Conservation (phyloP, 2,797 vertebrate genomes). For the Cryptoprocta ferox region DNA sequence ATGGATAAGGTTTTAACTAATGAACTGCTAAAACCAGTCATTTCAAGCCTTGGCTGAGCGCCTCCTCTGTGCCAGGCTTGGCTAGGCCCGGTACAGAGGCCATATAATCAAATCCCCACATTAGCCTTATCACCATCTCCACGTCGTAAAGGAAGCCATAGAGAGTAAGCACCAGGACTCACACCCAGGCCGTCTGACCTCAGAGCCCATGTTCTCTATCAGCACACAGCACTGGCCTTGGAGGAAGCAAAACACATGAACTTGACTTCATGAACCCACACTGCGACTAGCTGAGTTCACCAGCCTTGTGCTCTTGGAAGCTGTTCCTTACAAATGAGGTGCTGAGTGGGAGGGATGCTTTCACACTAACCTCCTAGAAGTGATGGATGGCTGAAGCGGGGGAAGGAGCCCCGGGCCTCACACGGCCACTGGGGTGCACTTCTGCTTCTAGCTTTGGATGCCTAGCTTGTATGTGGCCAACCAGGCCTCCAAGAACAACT, state of each 20-base stretch:
- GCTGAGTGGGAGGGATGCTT: not conserved
- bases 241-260: not conserved
- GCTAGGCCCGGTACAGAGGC: not conserved
- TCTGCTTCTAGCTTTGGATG: not conserved
- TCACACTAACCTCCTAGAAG: not conserved
- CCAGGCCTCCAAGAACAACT: not conserved
- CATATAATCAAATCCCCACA: not conserved
- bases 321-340: not conserved
- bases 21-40: not conserved
- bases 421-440: not conserved
- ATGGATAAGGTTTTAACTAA: not conserved
- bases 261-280: not conserved
- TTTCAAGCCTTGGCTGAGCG: not conserved
- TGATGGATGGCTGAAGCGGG: accelerated
- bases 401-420: not conserved
- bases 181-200: not conserved
- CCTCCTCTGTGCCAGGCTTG: not conserved
- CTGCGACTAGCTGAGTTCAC: not conserved
- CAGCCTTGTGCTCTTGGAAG: not conserved
- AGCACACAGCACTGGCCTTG: not conserved
- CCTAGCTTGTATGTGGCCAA: not conserved
- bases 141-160: not conserved
- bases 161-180: not conserved
- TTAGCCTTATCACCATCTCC: not conserved
- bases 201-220: not conserved